Base-by-base conservation (phyloP, 2,113 vertebrate species). In the Oreotragus oreotragus region DNA sequence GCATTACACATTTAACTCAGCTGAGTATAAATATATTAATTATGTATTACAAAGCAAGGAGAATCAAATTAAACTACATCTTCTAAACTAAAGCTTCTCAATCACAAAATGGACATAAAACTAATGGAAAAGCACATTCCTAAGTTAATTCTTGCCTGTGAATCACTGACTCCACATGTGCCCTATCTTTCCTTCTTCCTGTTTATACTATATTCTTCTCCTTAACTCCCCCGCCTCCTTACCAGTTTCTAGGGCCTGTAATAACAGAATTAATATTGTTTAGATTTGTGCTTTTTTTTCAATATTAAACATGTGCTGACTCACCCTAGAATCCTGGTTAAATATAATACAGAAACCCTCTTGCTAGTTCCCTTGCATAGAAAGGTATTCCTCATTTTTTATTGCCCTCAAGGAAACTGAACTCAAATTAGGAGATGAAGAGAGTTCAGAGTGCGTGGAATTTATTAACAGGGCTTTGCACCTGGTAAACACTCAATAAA, bases 31-130 rank as follows among this genome's bases (percentile, higher is more conserved):
- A 79, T 55, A 70, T 57, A 45, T 91, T 94, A 90, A 94, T 43
- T 60, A 77, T 33, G 6, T 53, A 89, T 89, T 91, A 51, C 3
- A 83, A 94, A 95, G 47, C 53, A 66, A 95, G 9, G 17, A 36
- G 27, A 96, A 96, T 66, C 33, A 90, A 93, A 76, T 80, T 77
- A 51, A 94, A 84, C 23, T 58, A 51, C 91, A 64, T 90, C 33
- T 43, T 60, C 30, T 60, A 80, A 36, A 49, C 66, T 57, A 89
- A 39, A 91, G 21, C 21, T 80, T 88, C 49, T 86, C 79, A 89
- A 28, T 64, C 57, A 93, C 11, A 84, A 96, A 84, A 62, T 49
- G 30, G 33, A 36, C 21, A 47, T 81, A 77, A 81, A 92, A 60
- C 16, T 45, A 93, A 77, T 30, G 28, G 9, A 2, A 95, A 81